Conservation (phyloP, 2,113 vertebrate genomes). For the Takifugu flavidus region DNA sequence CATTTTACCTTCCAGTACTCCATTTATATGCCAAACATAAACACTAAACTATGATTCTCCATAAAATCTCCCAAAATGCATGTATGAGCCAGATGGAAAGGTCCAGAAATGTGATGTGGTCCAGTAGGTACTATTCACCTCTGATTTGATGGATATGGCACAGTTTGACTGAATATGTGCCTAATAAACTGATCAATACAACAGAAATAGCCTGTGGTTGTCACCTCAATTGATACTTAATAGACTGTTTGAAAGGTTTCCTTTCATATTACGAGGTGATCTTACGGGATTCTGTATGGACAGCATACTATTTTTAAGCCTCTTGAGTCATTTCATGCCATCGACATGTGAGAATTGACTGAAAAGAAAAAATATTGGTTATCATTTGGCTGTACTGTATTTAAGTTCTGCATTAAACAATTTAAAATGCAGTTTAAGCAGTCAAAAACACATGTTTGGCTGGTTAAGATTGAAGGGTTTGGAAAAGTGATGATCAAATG, state of each 20-base stretch:
- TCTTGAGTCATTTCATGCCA: neutral
- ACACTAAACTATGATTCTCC: neutral
- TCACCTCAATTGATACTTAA: slow-evolving; percentile 14
- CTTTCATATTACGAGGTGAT: neutral
- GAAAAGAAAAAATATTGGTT: neutral
- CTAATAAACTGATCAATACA: slow-evolving; percentile 29
- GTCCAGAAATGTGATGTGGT: slow-evolving; percentile 7
- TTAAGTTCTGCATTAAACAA: neutral
- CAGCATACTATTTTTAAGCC: neutral
- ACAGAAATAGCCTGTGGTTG: slow-evolving; percentile 10
- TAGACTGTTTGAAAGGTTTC: slow-evolving; percentile 13
- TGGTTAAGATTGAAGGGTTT: too few relatives aligned
- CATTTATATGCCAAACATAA: neutral
- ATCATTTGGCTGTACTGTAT: neutral
- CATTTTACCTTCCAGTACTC: too few relatives aligned
- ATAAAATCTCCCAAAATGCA: neutral
- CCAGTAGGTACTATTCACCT: neutral
- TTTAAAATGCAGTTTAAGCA: too few relatives aligned
- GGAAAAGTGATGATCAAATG: too few relatives aligned
- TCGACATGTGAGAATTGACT: neutral
- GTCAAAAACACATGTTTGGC: too few relatives aligned
- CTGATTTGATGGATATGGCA: slow-evolving; percentile 20
- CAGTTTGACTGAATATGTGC: slow-evolving; percentile 22
- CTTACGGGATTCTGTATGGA: neutral
- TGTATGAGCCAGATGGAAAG: slow-evolving; percentile 6